Evolutionary conservation across 2,113 vertebrate genomes (phyloP).

Genomic region (Theristicus caerulescens): DNA sequence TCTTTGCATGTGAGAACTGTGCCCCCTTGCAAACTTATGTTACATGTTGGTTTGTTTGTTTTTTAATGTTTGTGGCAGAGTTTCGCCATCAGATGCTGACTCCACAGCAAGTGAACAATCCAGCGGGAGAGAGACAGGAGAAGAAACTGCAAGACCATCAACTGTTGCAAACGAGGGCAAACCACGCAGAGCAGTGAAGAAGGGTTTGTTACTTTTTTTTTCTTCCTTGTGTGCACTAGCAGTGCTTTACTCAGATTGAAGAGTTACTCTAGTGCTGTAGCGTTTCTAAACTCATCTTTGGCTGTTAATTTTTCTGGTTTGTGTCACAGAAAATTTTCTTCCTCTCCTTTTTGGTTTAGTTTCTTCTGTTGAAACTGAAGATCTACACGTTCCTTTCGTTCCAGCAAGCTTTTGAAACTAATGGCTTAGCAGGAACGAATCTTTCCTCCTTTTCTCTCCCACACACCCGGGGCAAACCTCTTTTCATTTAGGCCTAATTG

Average conservation of each 20-base stretch:
- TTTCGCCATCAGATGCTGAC: constrained; percentile 91
- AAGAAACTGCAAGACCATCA: constrained; percentile 79
- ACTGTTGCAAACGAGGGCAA: constrained; percentile 75
- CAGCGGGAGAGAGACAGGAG: constrained; percentile 83
- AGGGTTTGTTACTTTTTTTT: constrained; percentile 72
- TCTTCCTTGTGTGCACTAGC: neutral
- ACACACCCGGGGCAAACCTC: neutral
- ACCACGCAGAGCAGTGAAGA: constrained; percentile 78
- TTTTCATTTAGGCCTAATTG: neutral
- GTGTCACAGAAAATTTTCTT: neutral
- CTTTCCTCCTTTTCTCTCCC: neutral
- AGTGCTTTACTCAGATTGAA: neutral
- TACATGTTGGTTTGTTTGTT: neutral
- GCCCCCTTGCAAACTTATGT: neutral
- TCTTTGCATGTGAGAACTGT: neutral
- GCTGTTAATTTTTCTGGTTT: neutral
- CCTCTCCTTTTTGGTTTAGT: neutral
- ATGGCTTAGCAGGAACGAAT: neutral
- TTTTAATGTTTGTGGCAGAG: constrained; percentile 68
- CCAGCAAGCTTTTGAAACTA: neutral
- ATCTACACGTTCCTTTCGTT: neutral
- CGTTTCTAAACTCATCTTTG: neutral
- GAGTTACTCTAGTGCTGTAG: neutral
- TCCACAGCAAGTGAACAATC: constrained; percentile 89
- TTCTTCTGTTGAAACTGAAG: neutral